A percentile compares a stretch with the other conserved stretches of the same genome.
These are phyloP conservation scores for Tiliqua scincoides DNA, from an alignment of 2,113 vertebrate genomes.

Conservation along the genomic window DNA sequence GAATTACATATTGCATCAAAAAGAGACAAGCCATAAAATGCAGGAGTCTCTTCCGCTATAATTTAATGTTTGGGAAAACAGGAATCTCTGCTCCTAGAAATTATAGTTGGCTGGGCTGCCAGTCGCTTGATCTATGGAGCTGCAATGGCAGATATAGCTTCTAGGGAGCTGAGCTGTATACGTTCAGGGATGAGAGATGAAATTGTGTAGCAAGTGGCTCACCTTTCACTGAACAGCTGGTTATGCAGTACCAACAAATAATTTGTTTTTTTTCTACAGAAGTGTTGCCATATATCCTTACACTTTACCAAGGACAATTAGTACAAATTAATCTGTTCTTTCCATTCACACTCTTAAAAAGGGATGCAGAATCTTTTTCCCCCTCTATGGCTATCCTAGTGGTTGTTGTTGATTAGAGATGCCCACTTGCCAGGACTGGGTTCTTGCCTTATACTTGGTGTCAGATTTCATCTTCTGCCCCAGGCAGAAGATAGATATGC, in stretches of 20 bases:
- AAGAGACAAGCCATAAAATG: neutral
- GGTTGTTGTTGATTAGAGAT: neutral
- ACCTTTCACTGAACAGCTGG: neutral
- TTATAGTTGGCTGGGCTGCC: neutral
- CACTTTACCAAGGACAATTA: neutral
- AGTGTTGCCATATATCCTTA: neutral
- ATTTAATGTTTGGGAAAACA: neutral
- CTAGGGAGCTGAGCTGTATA: neutral
- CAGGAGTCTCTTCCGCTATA: neutral
- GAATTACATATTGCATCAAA: neutral
- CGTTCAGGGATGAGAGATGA: neutral
- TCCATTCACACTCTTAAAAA: too few relatives aligned
- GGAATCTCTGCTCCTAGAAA: neutral
- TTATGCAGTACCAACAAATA: too few relatives aligned
- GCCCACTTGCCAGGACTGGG: neutral
- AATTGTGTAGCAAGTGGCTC: too few relatives aligned
- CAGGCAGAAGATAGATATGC: neutral
- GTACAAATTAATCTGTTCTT: neutral
- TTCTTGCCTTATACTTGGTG: neutral
- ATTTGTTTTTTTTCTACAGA: neutral
- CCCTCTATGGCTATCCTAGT: neutral
- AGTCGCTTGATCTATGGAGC: neutral
- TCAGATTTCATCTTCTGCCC: neutral
- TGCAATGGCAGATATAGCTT: neutral
- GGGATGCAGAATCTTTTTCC: neutral